Base-by-base conservation (phyloP, 2,113 vertebrate genomes). In the Pygoscelis adeliae region DNA sequence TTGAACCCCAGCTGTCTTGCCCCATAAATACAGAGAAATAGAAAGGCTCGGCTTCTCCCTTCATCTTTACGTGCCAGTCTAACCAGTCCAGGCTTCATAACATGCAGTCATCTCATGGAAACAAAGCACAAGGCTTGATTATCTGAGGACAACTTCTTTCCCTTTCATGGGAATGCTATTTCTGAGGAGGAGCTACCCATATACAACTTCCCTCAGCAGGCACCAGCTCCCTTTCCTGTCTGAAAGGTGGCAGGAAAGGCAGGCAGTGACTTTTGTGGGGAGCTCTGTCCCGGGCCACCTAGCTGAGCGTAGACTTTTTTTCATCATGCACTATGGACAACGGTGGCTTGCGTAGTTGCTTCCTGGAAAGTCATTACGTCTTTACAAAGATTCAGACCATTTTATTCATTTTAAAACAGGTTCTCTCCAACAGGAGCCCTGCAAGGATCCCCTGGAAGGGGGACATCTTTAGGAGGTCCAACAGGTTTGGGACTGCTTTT, bases 1-100 rank as follows among this genome's bases (percentile, higher is more conserved):
- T 96, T 94, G 93, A 94, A 94, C 50, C 71, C 84, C 87, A 96
- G 87, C 71, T 96, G 89, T 87, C 91, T 93, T 78, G 58, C 53
- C 82, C 94, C 62, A 70, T 87, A 94, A 88, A 69, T 52, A 50
- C 44, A 79, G 83, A 86, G 46, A 81, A 90, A 92, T 13, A 85
- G 94, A 83, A 71, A 90, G 63, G 59, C 82, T 92, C 53, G 34
- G 83, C 62, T 86, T 92, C 72, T 80, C 83, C 49, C 66, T 93
- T 86, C 79, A n/a, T 92, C 87, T 61, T 81, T 55, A 65, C 25
- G 15, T 59, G 70, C 47, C 71, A 86, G 56, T 76, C 61, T 89
- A 78, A 93, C 72, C 85, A 93, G 91, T 79, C 34, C 34, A 81
- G n/a, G 66, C n/a, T 88, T 79, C 56, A 70, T 16, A 49, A 90